Conservation (phyloP, 2,113 vertebrate genomes). For the Burhinus oedicnemus region DNA sequence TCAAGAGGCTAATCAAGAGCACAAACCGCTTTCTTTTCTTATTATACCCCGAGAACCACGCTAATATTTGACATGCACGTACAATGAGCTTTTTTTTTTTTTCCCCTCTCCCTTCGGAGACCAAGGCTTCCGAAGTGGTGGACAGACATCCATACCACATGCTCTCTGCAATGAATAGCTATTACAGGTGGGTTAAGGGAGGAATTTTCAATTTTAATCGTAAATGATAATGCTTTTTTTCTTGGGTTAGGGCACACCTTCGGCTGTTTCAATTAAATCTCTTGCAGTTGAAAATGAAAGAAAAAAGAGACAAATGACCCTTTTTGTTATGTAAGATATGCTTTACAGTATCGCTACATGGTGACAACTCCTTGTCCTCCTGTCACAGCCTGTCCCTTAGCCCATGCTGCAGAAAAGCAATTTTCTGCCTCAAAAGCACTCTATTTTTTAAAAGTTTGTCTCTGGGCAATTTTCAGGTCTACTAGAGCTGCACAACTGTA, state of each 20-base stretch:
- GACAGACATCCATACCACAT: not conserved
- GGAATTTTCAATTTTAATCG: constrained; percentile 24
- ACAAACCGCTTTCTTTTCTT: constrained; percentile 66
- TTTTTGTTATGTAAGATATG: constrained; percentile 71
- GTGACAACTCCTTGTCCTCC: constrained; percentile 78
- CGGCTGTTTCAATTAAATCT: not conserved
- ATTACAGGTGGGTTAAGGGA: not conserved
- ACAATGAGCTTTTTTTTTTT: constrained; percentile 9
- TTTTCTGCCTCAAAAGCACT: constrained; percentile 85
- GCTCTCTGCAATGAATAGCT: not conserved
- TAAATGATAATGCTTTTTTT: not conserved
- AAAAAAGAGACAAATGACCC: constrained; percentile 64
- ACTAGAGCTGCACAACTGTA: constrained; percentile 80
- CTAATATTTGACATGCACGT: constrained; percentile 55
- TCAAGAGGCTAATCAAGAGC: constrained; percentile 76
- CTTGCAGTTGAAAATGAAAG: constrained; percentile 51
- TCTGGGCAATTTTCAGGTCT: constrained; percentile 85
- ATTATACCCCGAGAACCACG: constrained; percentile 50
- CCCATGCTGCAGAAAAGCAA: constrained; percentile 80
- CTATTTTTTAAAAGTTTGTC: constrained; percentile 82
- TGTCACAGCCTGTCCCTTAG: constrained; percentile 79
- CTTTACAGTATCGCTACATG: constrained; percentile 62
- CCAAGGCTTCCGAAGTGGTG: not conserved
- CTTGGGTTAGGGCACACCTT: not conserved
- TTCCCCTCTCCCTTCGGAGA: not conserved